Evolutionary conservation across 2,113 vertebrate species (phyloP), one percentile per base, ranked within the genome.

Genomic region (Prolemur simus): DNA sequence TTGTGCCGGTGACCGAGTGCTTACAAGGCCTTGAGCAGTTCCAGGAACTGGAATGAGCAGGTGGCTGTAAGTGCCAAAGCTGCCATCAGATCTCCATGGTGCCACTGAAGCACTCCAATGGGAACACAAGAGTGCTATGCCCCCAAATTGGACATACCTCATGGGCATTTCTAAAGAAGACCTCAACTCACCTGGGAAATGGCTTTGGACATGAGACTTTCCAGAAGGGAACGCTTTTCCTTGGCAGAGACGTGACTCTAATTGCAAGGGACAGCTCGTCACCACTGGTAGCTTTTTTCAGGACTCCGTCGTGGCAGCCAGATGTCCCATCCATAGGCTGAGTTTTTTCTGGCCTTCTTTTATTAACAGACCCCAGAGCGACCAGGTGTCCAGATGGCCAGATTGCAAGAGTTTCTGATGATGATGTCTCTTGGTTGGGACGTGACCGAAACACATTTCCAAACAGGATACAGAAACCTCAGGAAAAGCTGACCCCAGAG

Each of bases 311-410:
- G 60, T 23, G 56, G 76, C 49, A 32, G 56, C 82, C 97, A 95
- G 89, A 54, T 86, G 92, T 76, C 76, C 34, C 7, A 8, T 37
- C 66, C 58, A 66, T 15, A 39, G 64, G 56, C 52, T 17, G 29
- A 27, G 32, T 89, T 89, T 54, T 96, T 92, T 47, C 83, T 73
- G 54, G 52, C 20, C 42, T 94, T 34, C 63, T 52, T 89, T 87
- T 52, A 73, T 87, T 18, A 77, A 68, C 47, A 56, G 81, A 56
- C 54, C 37, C 47, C 8, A 5, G 73, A 68, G 76, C 91, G 81
- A 69, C 15, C 12, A 58, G 71, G 60, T 34, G n/a, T 91, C n/a
- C 64, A n/a, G 37, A 77, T 13, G 60, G 86, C 71, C 49, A 42
- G 2, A 42, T 71, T 23, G 45, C 39, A 60, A 86, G 78, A 20